phyloP scores from a whole-genome alignment of 2,797 vertebrate species.

The Pampus argenteus region DNA sequence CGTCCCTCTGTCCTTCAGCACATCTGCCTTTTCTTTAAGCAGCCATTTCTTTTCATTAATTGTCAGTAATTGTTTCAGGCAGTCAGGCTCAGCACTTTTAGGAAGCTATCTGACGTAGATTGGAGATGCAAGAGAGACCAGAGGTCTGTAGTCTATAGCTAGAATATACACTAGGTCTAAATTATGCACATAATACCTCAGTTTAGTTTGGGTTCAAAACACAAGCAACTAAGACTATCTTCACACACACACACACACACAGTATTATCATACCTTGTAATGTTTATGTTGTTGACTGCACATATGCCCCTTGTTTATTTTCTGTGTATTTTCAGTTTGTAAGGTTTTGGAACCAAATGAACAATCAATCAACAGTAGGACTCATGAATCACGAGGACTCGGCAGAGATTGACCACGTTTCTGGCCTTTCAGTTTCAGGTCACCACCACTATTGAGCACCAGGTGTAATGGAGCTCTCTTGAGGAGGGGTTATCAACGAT shows the following conservation, averaged over 20 bases:
- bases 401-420: constrained; percentile 8
- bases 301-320: neutral
- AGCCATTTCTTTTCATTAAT: constrained; percentile 60
- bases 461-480: constrained; percentile 20
- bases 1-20: constrained; percentile 27
- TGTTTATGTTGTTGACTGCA: neutral
- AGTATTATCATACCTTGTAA: constrained; percentile 4
- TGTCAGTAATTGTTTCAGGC: constrained; percentile 56
- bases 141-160: constrained; percentile 31
- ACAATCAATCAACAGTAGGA: no score
- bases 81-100: constrained; percentile 69
- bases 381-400: constrained; percentile 2
- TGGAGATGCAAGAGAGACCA: constrained; percentile 40
- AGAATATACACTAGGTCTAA: constrained; percentile 5
- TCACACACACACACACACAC: no score
- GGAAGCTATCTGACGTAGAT: constrained; percentile 51
- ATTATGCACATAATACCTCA: constrained; percentile 21
- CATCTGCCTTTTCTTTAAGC: constrained; percentile 50
- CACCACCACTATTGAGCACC: constrained; percentile 5
- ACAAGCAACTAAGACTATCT: constrained; percentile 5
- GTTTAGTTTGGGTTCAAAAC: neutral
- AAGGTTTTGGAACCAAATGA: constrained; percentile 6
- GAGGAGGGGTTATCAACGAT: constrained; percentile 31
- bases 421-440: constrained; percentile 33
- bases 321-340: neutral